These are phyloP conservation scores for Tachina fera DNA, from an alignment of 2,888 invertebrate species.

Conservation along the genomic window DNA sequence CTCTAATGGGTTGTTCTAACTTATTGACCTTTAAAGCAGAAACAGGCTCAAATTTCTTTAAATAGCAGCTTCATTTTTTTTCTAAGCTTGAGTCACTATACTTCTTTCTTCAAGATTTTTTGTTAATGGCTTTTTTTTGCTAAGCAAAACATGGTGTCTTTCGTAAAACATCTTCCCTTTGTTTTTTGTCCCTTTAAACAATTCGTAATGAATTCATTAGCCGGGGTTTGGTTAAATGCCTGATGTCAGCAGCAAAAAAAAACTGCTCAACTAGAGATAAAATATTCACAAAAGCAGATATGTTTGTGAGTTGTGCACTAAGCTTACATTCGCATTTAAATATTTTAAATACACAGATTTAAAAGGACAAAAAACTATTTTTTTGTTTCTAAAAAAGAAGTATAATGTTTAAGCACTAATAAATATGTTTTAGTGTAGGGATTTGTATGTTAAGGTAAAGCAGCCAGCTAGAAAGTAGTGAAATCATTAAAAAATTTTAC, in stretches of 20 bases:
- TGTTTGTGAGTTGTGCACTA: constrained; percentile 4
- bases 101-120: too few species aligned
- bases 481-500: background rate
- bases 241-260: background rate
- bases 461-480: background rate
- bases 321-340: constrained; percentile 41
- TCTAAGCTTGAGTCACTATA: background rate
- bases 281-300: constrained; percentile 42
- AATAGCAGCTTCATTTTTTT: background rate
- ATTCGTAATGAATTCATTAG: constrained; percentile 53
- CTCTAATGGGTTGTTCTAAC: background rate
- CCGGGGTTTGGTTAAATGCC: constrained; percentile 16
- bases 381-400: background rate
- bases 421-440: constrained; percentile 19
- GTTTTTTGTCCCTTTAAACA: background rate
- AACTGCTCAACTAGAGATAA: constrained; percentile 46
- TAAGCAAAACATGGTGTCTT: background rate
- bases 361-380: background rate
- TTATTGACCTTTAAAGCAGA: background rate
- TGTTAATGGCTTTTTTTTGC: background rate
- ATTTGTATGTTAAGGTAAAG: background rate
- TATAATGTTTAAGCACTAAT: constrained; percentile 25
- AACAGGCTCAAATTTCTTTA: background rate
- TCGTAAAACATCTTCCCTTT: background rate
- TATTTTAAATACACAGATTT: constrained; percentile 49